A percentile compares a stretch with the other conserved stretches of the same genome.
These are phyloP conservation scores for Eristalis tenax DNA, from an alignment of 2,888 invertebrate species.

Conservation along the genomic window DNA sequence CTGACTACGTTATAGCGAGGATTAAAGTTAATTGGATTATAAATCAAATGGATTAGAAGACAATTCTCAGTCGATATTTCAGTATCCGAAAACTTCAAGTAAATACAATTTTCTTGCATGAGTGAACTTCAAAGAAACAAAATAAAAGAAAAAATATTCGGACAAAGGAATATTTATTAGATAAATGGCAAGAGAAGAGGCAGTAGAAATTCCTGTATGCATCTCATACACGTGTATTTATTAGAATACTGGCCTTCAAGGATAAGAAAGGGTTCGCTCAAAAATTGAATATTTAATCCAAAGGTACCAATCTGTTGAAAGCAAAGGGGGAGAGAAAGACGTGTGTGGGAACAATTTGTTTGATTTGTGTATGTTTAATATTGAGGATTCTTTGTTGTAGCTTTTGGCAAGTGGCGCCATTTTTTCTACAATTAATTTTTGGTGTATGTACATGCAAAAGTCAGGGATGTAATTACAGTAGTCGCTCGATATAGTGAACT, in stretches of 20 bases:
- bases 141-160: conserved; percentile 10
- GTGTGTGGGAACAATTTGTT: conserved; percentile 36
- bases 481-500: no score
- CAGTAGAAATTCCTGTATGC: not conserved
- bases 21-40: conserved; percentile 56
- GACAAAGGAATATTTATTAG: conserved; percentile 11
- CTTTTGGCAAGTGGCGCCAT: conserved; percentile 34
- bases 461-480: no score
- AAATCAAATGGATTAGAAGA: conserved; percentile 48
- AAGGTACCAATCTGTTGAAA: not conserved
- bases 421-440: not conserved
- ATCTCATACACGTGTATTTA: conserved; percentile 21
- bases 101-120: conserved; percentile 48
- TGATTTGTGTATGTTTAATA: conserved; percentile 2
- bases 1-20: conserved; percentile 2
- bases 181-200: conserved; percentile 30
- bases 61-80: conserved; percentile 16
- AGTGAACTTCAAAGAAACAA: conserved; percentile 36
- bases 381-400: conserved; percentile 3
- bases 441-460: no score
- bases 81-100: not conserved
- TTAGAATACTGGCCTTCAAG: conserved; percentile 41
- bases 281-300: not conserved
- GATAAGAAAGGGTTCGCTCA: conserved; percentile 12
- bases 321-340: not conserved